These are phyloP conservation scores for Nibea coibor DNA, from an alignment of 2,113 vertebrate genomes.

Conservation along the genomic window DNA sequence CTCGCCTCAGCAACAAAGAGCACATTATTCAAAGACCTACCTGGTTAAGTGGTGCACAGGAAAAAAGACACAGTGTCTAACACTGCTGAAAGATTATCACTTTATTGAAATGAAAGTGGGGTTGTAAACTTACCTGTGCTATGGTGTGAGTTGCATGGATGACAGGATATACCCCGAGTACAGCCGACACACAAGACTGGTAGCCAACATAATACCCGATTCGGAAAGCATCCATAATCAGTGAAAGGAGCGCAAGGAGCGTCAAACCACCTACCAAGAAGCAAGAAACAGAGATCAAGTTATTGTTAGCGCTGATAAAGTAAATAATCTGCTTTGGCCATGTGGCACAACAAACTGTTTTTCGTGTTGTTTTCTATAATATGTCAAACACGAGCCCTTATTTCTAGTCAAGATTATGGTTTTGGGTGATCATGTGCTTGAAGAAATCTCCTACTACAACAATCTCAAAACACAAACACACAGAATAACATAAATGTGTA, in stretches of 20 bases:
- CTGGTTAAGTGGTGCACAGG: slow-evolving; percentile 47
- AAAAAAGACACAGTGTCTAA: slow-evolving; percentile 47
- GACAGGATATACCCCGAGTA: slow-evolving; percentile 91
- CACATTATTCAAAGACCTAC: slow-evolving; percentile 68
- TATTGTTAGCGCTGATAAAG: not conserved
- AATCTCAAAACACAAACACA: not conserved
- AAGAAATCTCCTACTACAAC: not conserved
- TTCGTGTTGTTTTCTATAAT: not conserved
- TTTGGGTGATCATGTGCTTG: not conserved
- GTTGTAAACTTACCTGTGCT: slow-evolving; percentile 87
- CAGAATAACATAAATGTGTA: no score
- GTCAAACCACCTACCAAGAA: slow-evolving; percentile 89
- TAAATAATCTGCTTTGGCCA: not conserved
- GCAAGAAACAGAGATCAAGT: not conserved
- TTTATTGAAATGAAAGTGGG: slow-evolving; percentile 54
- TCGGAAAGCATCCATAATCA: slow-evolving; percentile 94
- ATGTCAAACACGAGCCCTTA: not conserved
- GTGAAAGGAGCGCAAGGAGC: slow-evolving; percentile 91
- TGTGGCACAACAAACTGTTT: not conserved
- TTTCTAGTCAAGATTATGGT: not conserved
- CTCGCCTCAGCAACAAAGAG: slow-evolving; percentile 70
- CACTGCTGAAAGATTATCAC: slow-evolving; percentile 63
- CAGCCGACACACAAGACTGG: slow-evolving; percentile 89
- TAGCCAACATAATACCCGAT: slow-evolving; percentile 94
- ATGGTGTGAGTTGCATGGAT: slow-evolving; percentile 91